Evolutionary conservation across 2,888 invertebrate genomes (phyloP), one percentile per base, ranked within the genome.

Genomic region (Tipula unca): DNA sequence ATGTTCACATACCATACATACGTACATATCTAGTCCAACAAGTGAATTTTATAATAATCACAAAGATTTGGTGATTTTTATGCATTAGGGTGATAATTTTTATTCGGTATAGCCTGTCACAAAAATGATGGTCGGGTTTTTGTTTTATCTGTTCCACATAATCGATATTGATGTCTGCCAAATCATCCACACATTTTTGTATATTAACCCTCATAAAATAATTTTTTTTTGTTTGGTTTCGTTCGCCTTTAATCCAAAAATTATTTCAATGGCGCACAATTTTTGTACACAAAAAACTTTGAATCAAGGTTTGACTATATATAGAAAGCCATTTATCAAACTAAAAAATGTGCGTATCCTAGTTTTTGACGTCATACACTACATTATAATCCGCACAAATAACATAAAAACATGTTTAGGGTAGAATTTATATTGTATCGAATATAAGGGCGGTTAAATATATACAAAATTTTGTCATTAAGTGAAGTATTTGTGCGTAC

Each of bases 41-140:
- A 69, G 69, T 69, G 69, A 69, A 69, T 69, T 69, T 25, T 69
- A 69, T 69, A 69, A 69, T 69, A 69, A 69, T 69, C 69, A 69
- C 25, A 25, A 13, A 69, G 25, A n/a, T n/a, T 25, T 69, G 25
- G 20, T 20, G 25, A 25, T 20, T 69, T 69, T 25, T 20, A 25
- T 69, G 20, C 25, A 25, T 25, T 20, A 10, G 69, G 69, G 69
- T 69, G 69, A 69, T 10, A 25, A 69, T 69, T 25, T 69, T 69
- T 69, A 69, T 69, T 25, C 20, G 20, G 10, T 20, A 25, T n/a
- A n/a, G 25, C 69, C 25, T 69, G 69, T 69, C 39, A 39, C 13
- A 39, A 8, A 39, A 32, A 32, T 32, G 5, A 32, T 3, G 2
- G 32, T 39, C 1, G 5, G 17, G 1, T 54, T 54, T 32, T n/a